phyloP scores from a whole-genome alignment of 2,113 vertebrate genomes.

The Mirza zaza region DNA sequence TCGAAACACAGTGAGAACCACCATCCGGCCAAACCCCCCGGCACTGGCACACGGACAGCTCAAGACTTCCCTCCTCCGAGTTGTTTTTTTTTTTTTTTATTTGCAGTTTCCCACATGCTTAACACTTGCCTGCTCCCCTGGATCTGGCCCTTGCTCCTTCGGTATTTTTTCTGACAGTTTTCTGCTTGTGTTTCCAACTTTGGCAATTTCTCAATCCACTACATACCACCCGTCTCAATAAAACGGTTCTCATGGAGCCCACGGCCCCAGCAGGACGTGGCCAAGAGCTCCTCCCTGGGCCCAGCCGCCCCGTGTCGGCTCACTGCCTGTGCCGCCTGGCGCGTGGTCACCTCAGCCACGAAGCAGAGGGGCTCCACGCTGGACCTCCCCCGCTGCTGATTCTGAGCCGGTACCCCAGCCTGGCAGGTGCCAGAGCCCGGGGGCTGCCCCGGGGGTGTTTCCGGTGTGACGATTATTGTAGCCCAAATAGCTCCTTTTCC shows the following conservation, averaged over 20 bases:
- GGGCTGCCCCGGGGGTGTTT: neutral
- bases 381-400: neutral
- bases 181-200: conserved; percentile 47
- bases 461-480: accelerated
- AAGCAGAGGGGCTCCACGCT: neutral
- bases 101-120: conserved; percentile 62
- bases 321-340: neutral
- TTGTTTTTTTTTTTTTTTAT: neutral
- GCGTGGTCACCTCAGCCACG: neutral
- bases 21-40: conserved; percentile 68
- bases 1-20: conserved; percentile 23
- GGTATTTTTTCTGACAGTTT: neutral
- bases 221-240: conserved; percentile 12
- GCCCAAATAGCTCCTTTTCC: neutral
- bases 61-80: neutral
- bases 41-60: conserved; percentile 44
- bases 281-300: neutral
- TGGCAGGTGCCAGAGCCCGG: accelerated
- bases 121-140: neutral
- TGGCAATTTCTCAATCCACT: conserved; percentile 42
- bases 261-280: neutral
- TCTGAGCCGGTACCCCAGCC: neutral
- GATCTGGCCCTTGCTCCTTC: conserved; percentile 37
- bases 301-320: accelerated
- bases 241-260: conserved; percentile 12